Conservation (phyloP, 1,140 invertebrate genomes). For the Drosophila sproati region DNA sequence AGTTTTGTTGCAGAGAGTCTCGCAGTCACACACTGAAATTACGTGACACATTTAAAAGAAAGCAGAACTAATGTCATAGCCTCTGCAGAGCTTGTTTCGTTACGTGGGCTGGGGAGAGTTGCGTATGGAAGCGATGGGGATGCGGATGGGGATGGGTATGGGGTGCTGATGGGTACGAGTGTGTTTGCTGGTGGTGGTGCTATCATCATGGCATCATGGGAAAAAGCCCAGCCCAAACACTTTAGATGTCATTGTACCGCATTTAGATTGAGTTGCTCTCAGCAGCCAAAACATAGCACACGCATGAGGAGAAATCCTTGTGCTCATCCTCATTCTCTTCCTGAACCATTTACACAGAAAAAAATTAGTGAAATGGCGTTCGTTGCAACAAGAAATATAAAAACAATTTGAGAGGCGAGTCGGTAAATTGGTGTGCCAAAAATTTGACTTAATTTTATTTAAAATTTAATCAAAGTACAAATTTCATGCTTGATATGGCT, state of each 20-base stretch:
- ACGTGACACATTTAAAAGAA: slow-evolving; percentile 81
- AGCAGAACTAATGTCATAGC: slow-evolving; percentile 79
- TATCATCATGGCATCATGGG: slow-evolving; percentile 30
- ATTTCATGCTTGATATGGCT: too few species aligned
- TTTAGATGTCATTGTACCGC: slow-evolving; percentile 82
- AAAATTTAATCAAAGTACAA: too few species aligned
- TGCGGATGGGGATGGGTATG: background rate
- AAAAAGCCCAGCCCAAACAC: slow-evolving; percentile 71
- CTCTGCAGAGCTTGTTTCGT: slow-evolving; percentile 29
- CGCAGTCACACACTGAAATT: slow-evolving; percentile 56
- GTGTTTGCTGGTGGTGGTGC: slow-evolving; percentile 12
- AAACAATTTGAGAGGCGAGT: too few species aligned
- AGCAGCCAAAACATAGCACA: slow-evolving; percentile 80
- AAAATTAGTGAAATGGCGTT: background rate
- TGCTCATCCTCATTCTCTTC: slow-evolving; percentile 16
- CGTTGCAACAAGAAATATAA: too few species aligned
- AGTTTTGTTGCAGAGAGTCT: slow-evolving; percentile 15
- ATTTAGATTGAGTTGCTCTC: slow-evolving; percentile 82
- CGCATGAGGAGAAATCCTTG: slow-evolving; percentile 33
- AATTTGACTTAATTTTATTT: too few species aligned
- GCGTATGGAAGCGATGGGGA: background rate
- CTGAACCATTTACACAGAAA: slow-evolving; percentile 14
- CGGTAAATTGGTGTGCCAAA: too few species aligned
- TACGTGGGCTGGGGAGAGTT: background rate
- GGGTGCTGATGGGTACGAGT: background rate